These are phyloP conservation scores for Rhopalosiphum maidis DNA, from an alignment of 1,140 invertebrate genomes.

Conservation along the genomic window DNA sequence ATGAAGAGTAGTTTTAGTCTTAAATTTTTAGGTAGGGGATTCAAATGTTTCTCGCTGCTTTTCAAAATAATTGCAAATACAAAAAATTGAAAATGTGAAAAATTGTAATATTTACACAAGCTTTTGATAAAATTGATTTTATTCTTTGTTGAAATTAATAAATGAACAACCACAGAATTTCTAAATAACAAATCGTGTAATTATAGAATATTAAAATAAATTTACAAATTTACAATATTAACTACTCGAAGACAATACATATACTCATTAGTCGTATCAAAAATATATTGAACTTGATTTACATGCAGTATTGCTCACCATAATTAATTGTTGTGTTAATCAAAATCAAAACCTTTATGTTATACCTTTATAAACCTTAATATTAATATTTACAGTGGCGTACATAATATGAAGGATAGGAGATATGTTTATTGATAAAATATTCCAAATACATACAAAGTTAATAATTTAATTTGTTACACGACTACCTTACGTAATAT, in stretches of 20 bases:
- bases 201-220: too few relatives aligned
- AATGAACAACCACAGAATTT: too few relatives aligned
- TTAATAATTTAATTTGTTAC: not conserved
- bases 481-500: not conserved
- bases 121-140: too few relatives aligned
- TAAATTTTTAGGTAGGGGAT: not conserved
- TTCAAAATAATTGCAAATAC: not conserved
- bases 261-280: not conserved
- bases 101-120: too few relatives aligned
- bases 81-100: not conserved
- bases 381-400: not conserved
- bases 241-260: too few relatives aligned
- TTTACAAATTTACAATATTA: too few relatives aligned
- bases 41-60: not conserved
- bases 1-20: not conserved
- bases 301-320: not conserved
- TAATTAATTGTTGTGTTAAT: not conserved
- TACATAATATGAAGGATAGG: too few relatives aligned
- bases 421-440: not conserved
- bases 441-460: not conserved
- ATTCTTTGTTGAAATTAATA: too few relatives aligned
- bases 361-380: not conserved
- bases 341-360: not conserved
- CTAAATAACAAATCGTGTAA: too few relatives aligned
- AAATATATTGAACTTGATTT: not conserved